A percentile compares a stretch with the other conserved stretches of the same genome.
phyloP scores from a whole-genome alignment of 1,140 invertebrate species.

The Drosophila parvula region DNA sequence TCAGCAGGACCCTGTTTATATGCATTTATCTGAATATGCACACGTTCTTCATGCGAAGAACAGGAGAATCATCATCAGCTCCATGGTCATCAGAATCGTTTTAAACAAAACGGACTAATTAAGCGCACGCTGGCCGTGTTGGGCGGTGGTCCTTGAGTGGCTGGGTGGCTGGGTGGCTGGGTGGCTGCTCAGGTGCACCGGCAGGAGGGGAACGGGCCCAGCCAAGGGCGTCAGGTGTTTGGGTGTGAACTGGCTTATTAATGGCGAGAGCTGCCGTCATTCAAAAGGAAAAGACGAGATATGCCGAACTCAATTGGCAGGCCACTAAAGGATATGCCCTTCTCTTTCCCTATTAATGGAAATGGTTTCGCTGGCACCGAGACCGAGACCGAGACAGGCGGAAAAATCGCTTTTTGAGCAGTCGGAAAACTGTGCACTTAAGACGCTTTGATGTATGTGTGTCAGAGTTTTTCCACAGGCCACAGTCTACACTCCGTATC shows the following conservation, averaged over 20 bases:
- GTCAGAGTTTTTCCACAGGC: slow-evolving; percentile 21
- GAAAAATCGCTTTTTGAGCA: slow-evolving; percentile 70
- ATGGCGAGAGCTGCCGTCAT: slow-evolving; percentile 12
- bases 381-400: slow-evolving; percentile 10
- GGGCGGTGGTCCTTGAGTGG: slow-evolving; percentile 45
- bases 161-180: neutral
- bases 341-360: slow-evolving; percentile 27
- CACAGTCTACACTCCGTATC: no score
- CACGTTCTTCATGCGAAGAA: slow-evolving; percentile 16
- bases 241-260: slow-evolving; percentile 58
- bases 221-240: slow-evolving; percentile 38
- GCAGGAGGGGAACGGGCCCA: neutral
- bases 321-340: slow-evolving; percentile 1
- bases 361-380: slow-evolving; percentile 10
- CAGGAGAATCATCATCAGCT: slow-evolving; percentile 53
- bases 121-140: slow-evolving; percentile 62
- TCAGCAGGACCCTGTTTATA: neutral
- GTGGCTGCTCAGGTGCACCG: neutral
- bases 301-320: slow-evolving; percentile 29
- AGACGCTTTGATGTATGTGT: slow-evolving; percentile 78
- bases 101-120: slow-evolving; percentile 82
- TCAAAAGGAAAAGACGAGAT: slow-evolving; percentile 1
- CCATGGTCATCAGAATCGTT: slow-evolving; percentile 71
- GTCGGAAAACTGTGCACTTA: slow-evolving; percentile 48
- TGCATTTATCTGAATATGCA: slow-evolving; percentile 29